phyloP scores from a whole-genome alignment of 2,797 vertebrate genomes.

The Alfaro cultratus region DNA sequence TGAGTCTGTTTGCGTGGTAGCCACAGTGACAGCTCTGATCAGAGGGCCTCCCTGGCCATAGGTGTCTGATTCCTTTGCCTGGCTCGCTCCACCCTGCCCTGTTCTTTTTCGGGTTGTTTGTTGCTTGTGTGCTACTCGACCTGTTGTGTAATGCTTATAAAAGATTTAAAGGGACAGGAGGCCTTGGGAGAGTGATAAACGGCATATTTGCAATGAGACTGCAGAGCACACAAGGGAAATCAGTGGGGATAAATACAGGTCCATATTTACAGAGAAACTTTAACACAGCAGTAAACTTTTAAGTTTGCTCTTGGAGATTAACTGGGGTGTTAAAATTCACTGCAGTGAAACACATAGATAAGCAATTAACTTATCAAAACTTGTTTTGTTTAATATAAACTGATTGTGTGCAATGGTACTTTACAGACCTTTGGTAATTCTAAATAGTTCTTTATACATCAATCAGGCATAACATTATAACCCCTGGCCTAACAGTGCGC shows the following conservation, averaged over 20 bases:
- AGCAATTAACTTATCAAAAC: background rate
- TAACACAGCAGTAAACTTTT: background rate
- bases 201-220: constrained; percentile 25
- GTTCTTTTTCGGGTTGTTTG: constrained; percentile 75
- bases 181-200: constrained; percentile 46
- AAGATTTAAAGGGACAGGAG: constrained; percentile 82
- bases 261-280: constrained; percentile 2
- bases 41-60: constrained; percentile 55
- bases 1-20: constrained; percentile 50
- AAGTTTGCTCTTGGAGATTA: background rate
- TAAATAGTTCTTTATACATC: background rate
- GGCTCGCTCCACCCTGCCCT: constrained; percentile 61
- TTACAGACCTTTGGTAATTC: background rate
- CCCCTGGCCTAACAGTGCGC: background rate
- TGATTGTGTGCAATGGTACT: background rate
- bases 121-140: constrained; percentile 73
- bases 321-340: background rate
- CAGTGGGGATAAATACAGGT: background rate
- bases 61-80: constrained; percentile 76
- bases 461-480: background rate
- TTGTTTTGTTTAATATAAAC: background rate
- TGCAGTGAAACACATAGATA: background rate
- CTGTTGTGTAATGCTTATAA: constrained; percentile 83
- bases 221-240: constrained; percentile 13
- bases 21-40: constrained; percentile 71